Conservation (phyloP, 2,888 invertebrate genomes). For the Temnothorax rugatulus region DNA sequence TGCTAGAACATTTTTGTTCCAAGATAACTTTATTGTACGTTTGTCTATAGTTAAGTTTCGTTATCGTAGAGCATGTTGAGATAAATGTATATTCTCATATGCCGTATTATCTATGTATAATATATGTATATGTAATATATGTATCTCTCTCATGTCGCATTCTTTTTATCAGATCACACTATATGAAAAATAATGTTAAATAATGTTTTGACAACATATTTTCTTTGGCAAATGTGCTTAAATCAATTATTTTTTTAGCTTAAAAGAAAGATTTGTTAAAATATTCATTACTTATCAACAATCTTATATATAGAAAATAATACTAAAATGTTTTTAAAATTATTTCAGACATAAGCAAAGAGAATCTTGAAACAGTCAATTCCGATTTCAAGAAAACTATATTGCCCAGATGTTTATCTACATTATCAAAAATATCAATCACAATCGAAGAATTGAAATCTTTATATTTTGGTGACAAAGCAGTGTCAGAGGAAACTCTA, state of each 20-base stretch:
- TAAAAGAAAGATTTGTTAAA: background rate
- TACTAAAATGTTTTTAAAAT: background rate
- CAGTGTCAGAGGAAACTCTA: slow-evolving; percentile 58
- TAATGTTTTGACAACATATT: background rate
- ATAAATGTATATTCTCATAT: background rate
- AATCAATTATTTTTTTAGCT: background rate
- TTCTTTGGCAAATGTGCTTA: background rate
- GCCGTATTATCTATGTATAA: background rate
- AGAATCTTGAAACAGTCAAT: slow-evolving; percentile 58
- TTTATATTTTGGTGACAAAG: slow-evolving; percentile 75
- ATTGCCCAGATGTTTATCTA: background rate
- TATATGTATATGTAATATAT: too few species aligned
- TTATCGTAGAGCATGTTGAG: background rate
- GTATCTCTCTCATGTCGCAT: background rate
- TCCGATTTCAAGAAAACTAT: slow-evolving; percentile 61
- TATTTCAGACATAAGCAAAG: slow-evolving; percentile 29
- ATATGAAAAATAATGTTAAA: background rate
- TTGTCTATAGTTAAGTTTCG: background rate
- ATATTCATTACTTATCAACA: background rate
- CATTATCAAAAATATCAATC: slow-evolving; percentile 51
- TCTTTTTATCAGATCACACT: background rate
- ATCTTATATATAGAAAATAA: background rate
- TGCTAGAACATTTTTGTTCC: background rate
- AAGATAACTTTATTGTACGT: background rate
- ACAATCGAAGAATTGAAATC: slow-evolving; percentile 67